These are phyloP conservation scores for Hirtodrosophila alboralis DNA, from an alignment of 2,888 invertebrate species.

Conservation along the genomic window DNA sequence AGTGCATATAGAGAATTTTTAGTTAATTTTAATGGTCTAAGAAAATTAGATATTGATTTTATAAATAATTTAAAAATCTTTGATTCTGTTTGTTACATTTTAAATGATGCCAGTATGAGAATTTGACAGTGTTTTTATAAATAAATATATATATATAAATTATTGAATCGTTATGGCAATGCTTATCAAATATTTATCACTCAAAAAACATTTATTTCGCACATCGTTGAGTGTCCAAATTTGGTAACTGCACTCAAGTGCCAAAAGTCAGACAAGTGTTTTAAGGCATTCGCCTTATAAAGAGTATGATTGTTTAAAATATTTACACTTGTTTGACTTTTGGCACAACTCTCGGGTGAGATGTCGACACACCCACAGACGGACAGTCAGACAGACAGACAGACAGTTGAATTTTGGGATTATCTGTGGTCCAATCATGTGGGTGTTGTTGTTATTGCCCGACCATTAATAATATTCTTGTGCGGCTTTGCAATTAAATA, in stretches of 20 bases:
- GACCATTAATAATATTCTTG: slow-evolving; percentile 57
- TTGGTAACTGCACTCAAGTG: slow-evolving; percentile 39
- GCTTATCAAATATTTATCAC: slow-evolving; percentile 18
- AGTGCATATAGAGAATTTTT: no score
- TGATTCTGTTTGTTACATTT: no score
- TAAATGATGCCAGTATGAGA: no score
- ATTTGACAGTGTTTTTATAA: no score
- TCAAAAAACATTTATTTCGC: slow-evolving; percentile 35
- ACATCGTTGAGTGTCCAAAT: slow-evolving; percentile 46
- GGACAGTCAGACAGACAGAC: no score
- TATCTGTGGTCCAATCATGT: slow-evolving; percentile 42
- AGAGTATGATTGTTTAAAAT: slow-evolving; percentile 44
- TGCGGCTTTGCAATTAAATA: slow-evolving; percentile 66
- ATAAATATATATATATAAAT: no score
- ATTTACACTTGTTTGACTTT: slow-evolving; percentile 61
- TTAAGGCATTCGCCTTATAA: slow-evolving; percentile 41
- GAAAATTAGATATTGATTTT: no score
- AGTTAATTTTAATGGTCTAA: no score
- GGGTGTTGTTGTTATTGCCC: slow-evolving; percentile 33
- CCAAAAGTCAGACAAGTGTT: slow-evolving; percentile 32
- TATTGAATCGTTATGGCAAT: slow-evolving; percentile 1
- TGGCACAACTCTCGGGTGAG: slow-evolving; percentile 28
- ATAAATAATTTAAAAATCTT: no score
- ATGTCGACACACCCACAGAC: slow-evolving; percentile 53
- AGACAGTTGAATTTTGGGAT: slow-evolving; percentile 45